Conservation (phyloP, 2,888 invertebrate genomes). For the Drosophila mettleri region DNA sequence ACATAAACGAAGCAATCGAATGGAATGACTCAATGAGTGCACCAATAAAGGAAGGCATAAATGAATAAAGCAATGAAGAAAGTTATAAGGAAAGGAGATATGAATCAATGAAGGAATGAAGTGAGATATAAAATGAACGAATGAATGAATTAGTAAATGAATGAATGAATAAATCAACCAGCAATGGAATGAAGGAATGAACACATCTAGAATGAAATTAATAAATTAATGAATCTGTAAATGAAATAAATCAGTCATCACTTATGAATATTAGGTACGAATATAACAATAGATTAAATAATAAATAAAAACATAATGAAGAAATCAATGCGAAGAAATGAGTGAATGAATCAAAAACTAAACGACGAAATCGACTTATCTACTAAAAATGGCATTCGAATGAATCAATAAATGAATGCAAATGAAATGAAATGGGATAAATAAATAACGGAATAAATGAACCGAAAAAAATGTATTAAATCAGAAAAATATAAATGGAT, state of each 20-base stretch:
- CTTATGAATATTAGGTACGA: too few relatives aligned
- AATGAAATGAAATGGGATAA: not conserved
- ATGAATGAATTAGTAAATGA: not conserved
- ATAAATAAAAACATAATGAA: not conserved
- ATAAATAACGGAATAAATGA: not conserved
- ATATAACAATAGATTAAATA: too few relatives aligned
- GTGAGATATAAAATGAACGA: too few relatives aligned
- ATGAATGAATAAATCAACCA: not conserved
- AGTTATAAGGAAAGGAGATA: not conserved
- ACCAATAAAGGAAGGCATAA: not conserved
- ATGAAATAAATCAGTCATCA: not conserved
- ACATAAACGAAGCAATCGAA: not conserved
- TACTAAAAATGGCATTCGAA: too few relatives aligned
- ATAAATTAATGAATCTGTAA: not conserved
- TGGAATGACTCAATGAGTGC: not conserved
- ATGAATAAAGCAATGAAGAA: not conserved
- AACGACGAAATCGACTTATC: too few relatives aligned
- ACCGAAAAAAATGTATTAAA: not conserved
- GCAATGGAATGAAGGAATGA: constrained; percentile 1
- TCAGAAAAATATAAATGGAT: not conserved
- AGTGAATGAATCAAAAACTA: not conserved
- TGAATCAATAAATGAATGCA: not conserved
- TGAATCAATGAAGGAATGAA: not conserved
- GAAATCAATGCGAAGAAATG: not conserved
- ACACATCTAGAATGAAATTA: not conserved